Percentiles rank a stretch among this genome's conserved stretches.
These are phyloP conservation scores for Drosophila colorata DNA, from an alignment of 2,888 invertebrate genomes.

Conservation along the genomic window DNA sequence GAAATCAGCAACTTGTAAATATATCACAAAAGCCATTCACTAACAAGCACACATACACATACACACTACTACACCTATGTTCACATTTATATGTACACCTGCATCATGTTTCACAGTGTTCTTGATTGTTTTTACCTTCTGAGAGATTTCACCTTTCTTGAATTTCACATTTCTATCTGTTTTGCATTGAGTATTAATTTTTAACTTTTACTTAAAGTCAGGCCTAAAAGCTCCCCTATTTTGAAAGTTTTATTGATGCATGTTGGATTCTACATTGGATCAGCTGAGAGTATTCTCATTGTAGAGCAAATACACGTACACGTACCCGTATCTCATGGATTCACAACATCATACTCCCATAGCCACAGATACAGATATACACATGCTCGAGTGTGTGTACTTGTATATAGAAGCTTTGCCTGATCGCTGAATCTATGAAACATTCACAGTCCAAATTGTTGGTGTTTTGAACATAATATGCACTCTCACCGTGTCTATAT, in stretches of 20 bases:
- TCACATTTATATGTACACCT: slow-evolving; percentile 23
- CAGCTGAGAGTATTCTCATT: background rate
- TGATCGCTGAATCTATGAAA: slow-evolving; percentile 50
- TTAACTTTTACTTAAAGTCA: background rate
- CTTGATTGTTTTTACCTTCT: slow-evolving; percentile 33
- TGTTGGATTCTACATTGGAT: slow-evolving; percentile 34
- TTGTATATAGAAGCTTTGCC: slow-evolving; percentile 66
- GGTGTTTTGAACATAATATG: slow-evolving; percentile 65
- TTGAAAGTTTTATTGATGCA: slow-evolving; percentile 16
- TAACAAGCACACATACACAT: slow-evolving; percentile 29
- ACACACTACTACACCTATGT: slow-evolving; percentile 7
- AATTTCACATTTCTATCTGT: slow-evolving; percentile 29
- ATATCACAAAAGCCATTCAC: slow-evolving; percentile 57
- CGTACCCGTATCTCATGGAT: slow-evolving; percentile 5
- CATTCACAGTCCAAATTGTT: slow-evolving; percentile 56
- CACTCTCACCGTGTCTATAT: slow-evolving; percentile 80
- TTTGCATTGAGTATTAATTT: slow-evolving; percentile 30
- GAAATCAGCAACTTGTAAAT: slow-evolving; percentile 50
- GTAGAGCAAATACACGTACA: background rate
- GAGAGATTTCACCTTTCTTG: slow-evolving; percentile 82
- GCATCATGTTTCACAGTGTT: slow-evolving; percentile 51
- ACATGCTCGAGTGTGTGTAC: slow-evolving; percentile 14
- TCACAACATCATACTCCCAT: background rate
- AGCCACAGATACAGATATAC: slow-evolving; percentile 9
- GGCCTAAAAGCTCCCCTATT: slow-evolving; percentile 3